These are phyloP conservation scores for Lepidocyrtoides sp. DNA, from an alignment of 2,888 invertebrate genomes.

Conservation along the genomic window DNA sequence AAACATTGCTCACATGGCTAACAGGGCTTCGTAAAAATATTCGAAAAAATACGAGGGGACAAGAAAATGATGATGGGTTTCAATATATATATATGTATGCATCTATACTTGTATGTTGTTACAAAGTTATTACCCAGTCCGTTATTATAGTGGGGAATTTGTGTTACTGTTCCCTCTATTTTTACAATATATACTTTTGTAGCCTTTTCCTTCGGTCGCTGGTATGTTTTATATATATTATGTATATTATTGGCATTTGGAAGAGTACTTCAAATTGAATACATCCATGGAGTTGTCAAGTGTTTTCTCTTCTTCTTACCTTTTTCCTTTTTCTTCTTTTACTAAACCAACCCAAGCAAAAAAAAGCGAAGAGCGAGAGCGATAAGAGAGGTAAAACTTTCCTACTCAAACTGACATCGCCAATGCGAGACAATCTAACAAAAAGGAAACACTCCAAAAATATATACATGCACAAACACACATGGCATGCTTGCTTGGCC, in stretches of 20 bases:
- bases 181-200: background rate
- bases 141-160: too few relatives aligned
- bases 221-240: constrained; percentile 25
- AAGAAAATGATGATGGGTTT: background rate
- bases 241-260: constrained; percentile 84
- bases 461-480: constrained; percentile 51
- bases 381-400: constrained; percentile 42
- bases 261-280: constrained; percentile 85
- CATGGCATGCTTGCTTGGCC: constrained; percentile 50
- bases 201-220: constrained; percentile 18
- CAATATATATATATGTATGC: too few relatives aligned
- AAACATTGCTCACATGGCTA: background rate
- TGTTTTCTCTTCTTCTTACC: constrained; percentile 85
- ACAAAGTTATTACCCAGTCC: too few relatives aligned
- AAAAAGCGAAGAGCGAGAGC: constrained; percentile 33
- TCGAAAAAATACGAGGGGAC: background rate
- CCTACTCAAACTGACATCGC: constrained; percentile 19
- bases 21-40: background rate
- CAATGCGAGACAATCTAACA: constrained; percentile 59
- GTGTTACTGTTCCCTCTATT: background rate
- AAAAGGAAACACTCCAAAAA: constrained; percentile 66
- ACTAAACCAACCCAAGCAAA: constrained; percentile 51
- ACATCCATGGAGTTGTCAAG: constrained; percentile 83
- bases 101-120: too few relatives aligned
- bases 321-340: constrained; percentile 77